Conservation (phyloP, 2,888 invertebrate genomes). For the Poecilobothrus nobilitatus region DNA sequence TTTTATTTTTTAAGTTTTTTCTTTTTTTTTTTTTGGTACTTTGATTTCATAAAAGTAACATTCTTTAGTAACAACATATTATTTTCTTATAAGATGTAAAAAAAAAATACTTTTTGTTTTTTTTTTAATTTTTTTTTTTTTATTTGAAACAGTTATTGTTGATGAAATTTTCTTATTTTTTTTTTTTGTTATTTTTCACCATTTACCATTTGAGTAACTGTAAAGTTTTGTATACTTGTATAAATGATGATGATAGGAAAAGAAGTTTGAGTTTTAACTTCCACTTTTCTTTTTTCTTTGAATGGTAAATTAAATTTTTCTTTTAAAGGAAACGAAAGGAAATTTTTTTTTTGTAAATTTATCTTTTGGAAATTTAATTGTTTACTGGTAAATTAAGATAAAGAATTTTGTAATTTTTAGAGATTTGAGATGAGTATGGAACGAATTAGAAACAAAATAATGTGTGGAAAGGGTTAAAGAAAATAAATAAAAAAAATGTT, state of each 20-base stretch:
- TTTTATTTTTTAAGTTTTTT: no score
- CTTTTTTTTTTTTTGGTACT: neutral
- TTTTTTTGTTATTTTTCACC: neutral
- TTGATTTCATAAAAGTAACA: neutral
- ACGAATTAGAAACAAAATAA: no score
- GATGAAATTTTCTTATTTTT: neutral
- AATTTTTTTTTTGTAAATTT: neutral
- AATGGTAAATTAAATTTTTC: neutral
- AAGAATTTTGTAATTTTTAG: neutral
- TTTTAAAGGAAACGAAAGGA: neutral
- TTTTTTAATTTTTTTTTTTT: no score
- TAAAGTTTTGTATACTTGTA: no score
- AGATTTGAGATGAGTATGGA: no score
- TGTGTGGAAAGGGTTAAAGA: no score
- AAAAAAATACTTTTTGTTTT: neutral
- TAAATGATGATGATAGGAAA: no score
- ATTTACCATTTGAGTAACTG: neutral
- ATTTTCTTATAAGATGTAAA: neutral
- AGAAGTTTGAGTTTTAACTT: no score
- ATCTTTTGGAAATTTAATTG: slow-evolving; percentile 2
- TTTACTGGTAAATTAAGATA: slow-evolving; percentile 3
- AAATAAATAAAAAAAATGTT: no score
- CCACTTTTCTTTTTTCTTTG: no score
- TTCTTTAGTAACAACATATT: neutral
- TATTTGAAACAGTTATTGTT: neutral